Base-by-base conservation (phyloP, 2,888 invertebrate species). In the Cheiracanthium punctorium region DNA sequence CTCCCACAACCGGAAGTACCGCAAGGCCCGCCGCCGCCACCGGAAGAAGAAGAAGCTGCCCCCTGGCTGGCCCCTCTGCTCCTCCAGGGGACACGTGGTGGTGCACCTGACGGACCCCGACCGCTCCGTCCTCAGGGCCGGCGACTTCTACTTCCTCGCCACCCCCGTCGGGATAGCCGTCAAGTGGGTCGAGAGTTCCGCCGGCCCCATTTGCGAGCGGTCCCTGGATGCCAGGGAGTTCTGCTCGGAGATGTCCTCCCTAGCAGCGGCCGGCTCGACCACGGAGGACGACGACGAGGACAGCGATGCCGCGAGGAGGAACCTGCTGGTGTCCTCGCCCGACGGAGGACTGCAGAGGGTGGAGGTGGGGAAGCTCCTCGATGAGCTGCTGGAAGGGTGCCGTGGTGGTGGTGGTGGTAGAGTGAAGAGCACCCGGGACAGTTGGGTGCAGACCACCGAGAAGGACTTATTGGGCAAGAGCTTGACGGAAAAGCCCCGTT, bases 391-490 rank as follows among this genome's bases (percentile, higher is more conserved):
- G 12, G 71, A 65, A 29, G 76, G 65, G 5, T 24, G 58, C 24
- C 48, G 80, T 28, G 43, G 32, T 41, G 64, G 74, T 1, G 10
- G 58, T 58, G 33, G 80, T 28, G 43, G 32, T 41, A 69, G 74
- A 1, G 10, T 48, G 20, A 37, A 37, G 12, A 70, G 65, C 48
- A 86, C 85, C 17, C 37, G 85, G 8, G 85, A 86, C 75, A 80
- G 80, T 32, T 86, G 85, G 85, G 80, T 86, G 14, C 85, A 86
- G 37, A 86, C 85, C 2, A 86, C 85, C 2, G 84, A 84, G 14
- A 79, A 70, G 32, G 67, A 67, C 2, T 37, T n/a, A n/a, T n/a
- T 43, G 43, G 29, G 28, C 69, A 41, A 58, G 17, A 7, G 32
- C 0, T 43, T 17, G 30, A 43, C 33, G n/a, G n/a, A n/a, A n/a